Evolutionary conservation across 2,113 vertebrate genomes (phyloP), one percentile per base, ranked within the genome.

Genomic region (Dunckerocampus dactyliophorus): DNA sequence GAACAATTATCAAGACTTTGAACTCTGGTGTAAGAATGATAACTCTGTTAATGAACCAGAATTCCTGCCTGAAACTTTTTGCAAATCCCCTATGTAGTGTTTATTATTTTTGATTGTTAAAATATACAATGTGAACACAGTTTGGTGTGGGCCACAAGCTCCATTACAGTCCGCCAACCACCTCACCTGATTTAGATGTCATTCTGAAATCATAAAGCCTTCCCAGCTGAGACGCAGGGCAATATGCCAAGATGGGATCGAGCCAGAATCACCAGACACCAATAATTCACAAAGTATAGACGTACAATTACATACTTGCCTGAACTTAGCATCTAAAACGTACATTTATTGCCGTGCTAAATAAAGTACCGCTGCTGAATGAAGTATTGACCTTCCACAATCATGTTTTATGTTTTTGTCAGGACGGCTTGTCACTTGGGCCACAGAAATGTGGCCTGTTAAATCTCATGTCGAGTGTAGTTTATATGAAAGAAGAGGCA

Each of bases 51-150:
- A 76, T 60, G 17, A 68, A 58, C 48, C 45, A 53, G 53, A 74
- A 72, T 72, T 76, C 53, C 59, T 76, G 37, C 71, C 70, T 28
- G 22, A 37, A 69, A 46, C 46, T 31, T 69, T 12, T n/a, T 65
- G 55, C 70, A 57, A 54, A 50, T 63, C 65, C 37, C 61, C 11
- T 60, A 63, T 72, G 54, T 68, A 62, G 47, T 79, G 62, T 85
- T 88, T 84, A 57, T 66, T 73, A 73, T 81, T 73, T 73, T 71
- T 59, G 43, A 51, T 61, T 62, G 52, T 72, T 77, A 55, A 82
- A 82, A 76, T 67, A 71, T 60, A 76, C 8, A 72, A 59, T 58
- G 56, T 56, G 46, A 54, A 54, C 56, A 64, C 66, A 63, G 60
- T 47, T 66, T 57, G 49, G 45, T 46, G 52, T 63, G 37, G 34